Evolutionary conservation across 2,888 invertebrate genomes (phyloP).

Genomic region (Sphinx pinastri): DNA sequence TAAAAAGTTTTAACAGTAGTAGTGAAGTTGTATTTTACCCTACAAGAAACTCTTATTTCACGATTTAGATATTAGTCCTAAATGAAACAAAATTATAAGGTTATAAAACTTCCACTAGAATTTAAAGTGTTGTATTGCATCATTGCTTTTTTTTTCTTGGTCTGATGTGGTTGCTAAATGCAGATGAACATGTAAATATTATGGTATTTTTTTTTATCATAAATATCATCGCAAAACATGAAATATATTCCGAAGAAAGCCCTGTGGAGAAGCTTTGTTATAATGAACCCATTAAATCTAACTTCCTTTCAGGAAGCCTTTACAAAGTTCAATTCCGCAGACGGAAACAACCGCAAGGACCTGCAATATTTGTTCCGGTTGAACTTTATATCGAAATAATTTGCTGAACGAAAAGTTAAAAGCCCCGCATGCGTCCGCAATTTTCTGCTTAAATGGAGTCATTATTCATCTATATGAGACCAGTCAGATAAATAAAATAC

Average conservation of each 20-base stretch:
- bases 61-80: too few species aligned
- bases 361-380: neutral
- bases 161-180: neutral
- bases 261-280: neutral
- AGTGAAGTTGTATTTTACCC: too few species aligned
- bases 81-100: too few species aligned
- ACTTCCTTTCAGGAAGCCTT: neutral
- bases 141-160: too few species aligned
- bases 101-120: too few species aligned
- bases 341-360: neutral
- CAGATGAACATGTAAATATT: neutral
- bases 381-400: slow-evolving; percentile 8
- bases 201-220: neutral
- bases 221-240: neutral
- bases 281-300: neutral
- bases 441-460: neutral
- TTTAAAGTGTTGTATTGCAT: too few species aligned
- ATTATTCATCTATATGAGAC: too few species aligned
- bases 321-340: slow-evolving; percentile 15
- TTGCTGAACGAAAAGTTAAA: neutral
- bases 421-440: neutral
- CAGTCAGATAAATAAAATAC: neutral
- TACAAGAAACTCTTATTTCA: too few species aligned
- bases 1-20: too few species aligned
- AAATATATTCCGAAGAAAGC: neutral